Percentiles rank a stretch among this genome's conserved stretches.
phyloP scores from a whole-genome alignment of 2,888 invertebrate species.

The Eledone cirrhosa region DNA sequence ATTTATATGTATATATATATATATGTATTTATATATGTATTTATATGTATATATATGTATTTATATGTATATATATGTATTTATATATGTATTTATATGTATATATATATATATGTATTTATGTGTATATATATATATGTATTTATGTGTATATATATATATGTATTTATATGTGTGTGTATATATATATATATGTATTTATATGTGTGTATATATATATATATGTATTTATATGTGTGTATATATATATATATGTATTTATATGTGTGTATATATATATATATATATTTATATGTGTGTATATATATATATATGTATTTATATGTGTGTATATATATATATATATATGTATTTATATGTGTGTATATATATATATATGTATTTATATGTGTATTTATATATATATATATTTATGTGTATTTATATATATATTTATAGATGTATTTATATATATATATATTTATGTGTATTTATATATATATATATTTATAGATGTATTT shows the following conservation, averaged over 20 bases:
- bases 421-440: no score
- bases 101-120: background rate
- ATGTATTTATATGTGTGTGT: background rate
- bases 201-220: background rate
- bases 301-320: constrained; percentile 1
- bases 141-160: background rate
- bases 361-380: no score
- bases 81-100: background rate
- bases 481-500: no score
- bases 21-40: background rate
- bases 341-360: no score
- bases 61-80: background rate
- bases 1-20: background rate
- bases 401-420: no score
- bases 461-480: no score
- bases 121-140: background rate
- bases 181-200: background rate
- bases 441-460: no score
- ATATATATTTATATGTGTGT: background rate
- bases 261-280: background rate
- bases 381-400: no score
- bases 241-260: background rate
- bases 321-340: background rate
- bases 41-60: background rate
- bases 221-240: background rate